phyloP scores from a whole-genome alignment of 1,140 invertebrate species.

The Orussus abietinus region DNA sequence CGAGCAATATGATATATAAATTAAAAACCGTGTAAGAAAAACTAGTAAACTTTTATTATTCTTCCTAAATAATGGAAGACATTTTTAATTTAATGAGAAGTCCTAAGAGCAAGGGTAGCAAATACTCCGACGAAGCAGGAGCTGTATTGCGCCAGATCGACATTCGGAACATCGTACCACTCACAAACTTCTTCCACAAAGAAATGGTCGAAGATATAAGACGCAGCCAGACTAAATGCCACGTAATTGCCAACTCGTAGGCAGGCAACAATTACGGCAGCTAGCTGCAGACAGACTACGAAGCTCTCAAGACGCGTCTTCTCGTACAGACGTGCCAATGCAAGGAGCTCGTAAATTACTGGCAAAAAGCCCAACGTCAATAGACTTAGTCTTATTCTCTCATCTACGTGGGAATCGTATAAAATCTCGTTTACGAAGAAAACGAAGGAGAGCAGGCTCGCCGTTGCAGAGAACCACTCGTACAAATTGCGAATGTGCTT shows the following conservation, averaged over 20 bases:
- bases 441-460: constrained; percentile 41
- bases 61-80: background rate
- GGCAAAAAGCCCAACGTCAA: constrained; percentile 35
- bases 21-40: background rate
- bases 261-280: constrained; percentile 32
- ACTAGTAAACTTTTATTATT: background rate
- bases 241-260: constrained; percentile 32
- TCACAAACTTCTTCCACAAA: constrained; percentile 47
- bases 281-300: constrained; percentile 31
- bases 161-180: constrained; percentile 43
- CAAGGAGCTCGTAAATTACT: constrained; percentile 33
- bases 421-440: constrained; percentile 44
- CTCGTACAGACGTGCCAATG: constrained; percentile 32
- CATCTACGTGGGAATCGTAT: constrained; percentile 26
- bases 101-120: constrained; percentile 14
- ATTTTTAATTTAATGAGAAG: background rate
- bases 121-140: constrained; percentile 46
- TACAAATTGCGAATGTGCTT: constrained; percentile 28
- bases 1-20: no score
- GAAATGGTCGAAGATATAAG: constrained; percentile 39
- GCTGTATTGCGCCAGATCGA: constrained; percentile 44
- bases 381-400: constrained; percentile 32
- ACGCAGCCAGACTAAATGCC: constrained; percentile 41
- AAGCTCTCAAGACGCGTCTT: constrained; percentile 28
- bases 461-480: constrained; percentile 38